Percentiles rank a stretch among this genome's conserved stretches.
phyloP scores from a whole-genome alignment of 2,888 invertebrate species.

The Pinctada fucata region DNA sequence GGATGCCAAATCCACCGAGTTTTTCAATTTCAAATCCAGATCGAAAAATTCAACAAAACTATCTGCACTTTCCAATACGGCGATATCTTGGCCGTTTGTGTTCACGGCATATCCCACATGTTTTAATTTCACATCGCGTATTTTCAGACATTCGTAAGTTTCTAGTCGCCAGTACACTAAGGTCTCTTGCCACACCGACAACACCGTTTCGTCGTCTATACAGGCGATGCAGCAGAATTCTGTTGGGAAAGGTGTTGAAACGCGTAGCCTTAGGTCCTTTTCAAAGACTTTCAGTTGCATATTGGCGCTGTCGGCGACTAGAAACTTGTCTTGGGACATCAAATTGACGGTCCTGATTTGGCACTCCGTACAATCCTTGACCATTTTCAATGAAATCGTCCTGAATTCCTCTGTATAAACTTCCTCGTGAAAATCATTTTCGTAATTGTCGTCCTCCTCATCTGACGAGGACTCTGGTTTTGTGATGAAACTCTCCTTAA shows the following conservation, averaged over 20 bases:
- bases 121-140: slow-evolving; percentile 5
- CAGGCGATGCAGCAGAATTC: slow-evolving; percentile 4
- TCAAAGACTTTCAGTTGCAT: slow-evolving; percentile 17
- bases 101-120: slow-evolving; percentile 15
- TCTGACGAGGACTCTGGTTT: not conserved
- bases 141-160: slow-evolving; percentile 2
- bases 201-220: slow-evolving; percentile 7
- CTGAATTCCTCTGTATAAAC: not conserved
- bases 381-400: not conserved
- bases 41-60: slow-evolving; percentile 18
- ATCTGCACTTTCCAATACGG: slow-evolving; percentile 14
- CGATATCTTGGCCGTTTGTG: slow-evolving; percentile 18
- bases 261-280: slow-evolving; percentile 1
- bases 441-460: not conserved
- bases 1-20: slow-evolving; percentile 9
- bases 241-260: not conserved
- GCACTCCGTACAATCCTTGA: slow-evolving; percentile 5
- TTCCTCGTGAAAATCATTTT: not conserved
- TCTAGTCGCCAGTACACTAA: slow-evolving; percentile 16
- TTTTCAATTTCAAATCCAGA: slow-evolving; percentile 1
- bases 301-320: slow-evolving; percentile 16
- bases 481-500: not conserved
- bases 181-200: slow-evolving; percentile 4
- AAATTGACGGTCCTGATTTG: slow-evolving; percentile 4
- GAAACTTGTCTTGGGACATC: not conserved